phyloP scores from a whole-genome alignment of 2,797 vertebrate species.

The Mormyrus proboscirostris region DNA sequence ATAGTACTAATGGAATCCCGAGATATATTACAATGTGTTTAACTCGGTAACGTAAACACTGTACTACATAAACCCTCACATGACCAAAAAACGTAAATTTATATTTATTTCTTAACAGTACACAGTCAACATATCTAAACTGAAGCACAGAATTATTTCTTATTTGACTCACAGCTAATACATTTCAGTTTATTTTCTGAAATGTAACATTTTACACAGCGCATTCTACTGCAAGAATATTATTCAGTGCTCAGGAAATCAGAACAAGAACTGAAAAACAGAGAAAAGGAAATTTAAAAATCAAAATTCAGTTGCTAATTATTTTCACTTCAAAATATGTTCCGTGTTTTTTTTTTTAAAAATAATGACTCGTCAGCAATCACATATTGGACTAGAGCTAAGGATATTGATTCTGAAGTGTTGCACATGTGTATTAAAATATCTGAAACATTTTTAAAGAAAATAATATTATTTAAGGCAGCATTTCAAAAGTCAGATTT shows the following conservation, averaged over 20 bases:
- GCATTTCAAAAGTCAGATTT: not conserved
- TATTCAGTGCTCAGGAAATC: not conserved
- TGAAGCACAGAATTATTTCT: not conserved
- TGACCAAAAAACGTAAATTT: not conserved
- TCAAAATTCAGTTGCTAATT: not conserved
- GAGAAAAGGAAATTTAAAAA: not conserved
- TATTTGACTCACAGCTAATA: not conserved
- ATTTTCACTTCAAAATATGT: not conserved
- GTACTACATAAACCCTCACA: not conserved
- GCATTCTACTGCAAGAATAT: not conserved
- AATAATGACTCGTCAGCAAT: not conserved
- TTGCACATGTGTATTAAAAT: not conserved
- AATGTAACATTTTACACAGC: not conserved
- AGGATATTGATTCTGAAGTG: not conserved
- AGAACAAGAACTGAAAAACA: not conserved
- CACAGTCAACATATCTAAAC: not conserved
- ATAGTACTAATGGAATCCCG: not conserved
- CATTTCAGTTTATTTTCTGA: not conserved
- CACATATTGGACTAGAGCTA: not conserved
- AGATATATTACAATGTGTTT: not conserved
- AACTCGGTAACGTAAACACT: not conserved
- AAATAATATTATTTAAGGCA: not conserved
- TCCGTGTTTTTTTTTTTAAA: not conserved
- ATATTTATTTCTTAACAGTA: not conserved
- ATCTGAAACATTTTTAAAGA: not conserved